A percentile compares a stretch with the other conserved stretches of the same genome.
phyloP scores from a whole-genome alignment of 2,113 vertebrate genomes.

The Erinaceus europaeus region DNA sequence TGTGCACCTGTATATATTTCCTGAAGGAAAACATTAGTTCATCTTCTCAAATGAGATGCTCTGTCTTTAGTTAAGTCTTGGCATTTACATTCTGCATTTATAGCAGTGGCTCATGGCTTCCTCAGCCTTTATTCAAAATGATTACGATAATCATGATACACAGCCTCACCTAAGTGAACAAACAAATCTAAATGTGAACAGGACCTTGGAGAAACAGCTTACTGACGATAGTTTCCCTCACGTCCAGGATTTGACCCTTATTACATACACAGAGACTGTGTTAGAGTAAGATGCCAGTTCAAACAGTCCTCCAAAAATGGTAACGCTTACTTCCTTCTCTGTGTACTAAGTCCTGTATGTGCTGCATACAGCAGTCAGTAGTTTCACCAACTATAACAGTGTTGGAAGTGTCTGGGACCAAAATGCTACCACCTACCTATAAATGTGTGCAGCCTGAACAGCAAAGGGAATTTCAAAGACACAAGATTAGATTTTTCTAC shows the following conservation, averaged over 20 bases:
- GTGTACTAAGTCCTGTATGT: background rate
- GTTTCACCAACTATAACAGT: background rate
- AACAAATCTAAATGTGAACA: background rate
- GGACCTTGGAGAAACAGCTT: background rate
- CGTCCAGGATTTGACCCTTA: background rate
- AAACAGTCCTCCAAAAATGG: background rate
- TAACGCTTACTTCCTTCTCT: background rate
- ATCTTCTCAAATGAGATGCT: constrained; percentile 19
- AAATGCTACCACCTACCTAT: background rate
- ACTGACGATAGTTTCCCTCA: background rate
- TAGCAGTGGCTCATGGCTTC: background rate
- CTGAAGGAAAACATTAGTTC: constrained; percentile 18
- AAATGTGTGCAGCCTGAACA: background rate
- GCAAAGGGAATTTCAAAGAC: background rate
- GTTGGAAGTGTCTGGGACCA: background rate
- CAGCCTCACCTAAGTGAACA: constrained; percentile 13
- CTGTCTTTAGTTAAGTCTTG: background rate
- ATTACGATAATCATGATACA: background rate
- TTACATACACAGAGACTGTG: background rate
- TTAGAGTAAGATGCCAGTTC: background rate
- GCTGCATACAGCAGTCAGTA: background rate
- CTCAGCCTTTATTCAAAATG: constrained; percentile 43
- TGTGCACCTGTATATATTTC: background rate
- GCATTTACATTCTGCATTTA: background rate
- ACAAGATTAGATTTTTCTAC: background rate